Conservation (phyloP, 2,888 invertebrate genomes). For the Allolobophora icterica region DNA sequence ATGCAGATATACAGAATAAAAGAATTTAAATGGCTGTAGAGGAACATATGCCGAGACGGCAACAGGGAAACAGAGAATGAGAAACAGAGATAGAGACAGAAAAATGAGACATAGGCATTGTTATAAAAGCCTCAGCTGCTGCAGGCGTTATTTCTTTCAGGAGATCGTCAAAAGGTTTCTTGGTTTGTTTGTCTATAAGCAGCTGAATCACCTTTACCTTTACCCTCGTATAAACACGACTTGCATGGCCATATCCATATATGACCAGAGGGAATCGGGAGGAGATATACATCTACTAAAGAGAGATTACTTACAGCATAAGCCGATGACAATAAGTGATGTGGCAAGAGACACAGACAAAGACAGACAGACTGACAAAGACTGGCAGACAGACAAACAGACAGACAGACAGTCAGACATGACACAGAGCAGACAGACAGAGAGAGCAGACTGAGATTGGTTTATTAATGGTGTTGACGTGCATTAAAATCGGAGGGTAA, state of each 20-base stretch:
- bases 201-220: background rate
- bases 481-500: background rate
- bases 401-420: background rate
- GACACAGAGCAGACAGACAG: background rate
- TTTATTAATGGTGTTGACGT: background rate
- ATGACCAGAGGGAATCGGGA: background rate
- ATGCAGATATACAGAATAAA: no score
- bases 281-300: background rate
- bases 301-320: background rate
- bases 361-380: background rate
- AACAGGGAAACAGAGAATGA: no score
- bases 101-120: no score
- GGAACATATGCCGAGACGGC: no score
- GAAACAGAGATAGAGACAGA: background rate
- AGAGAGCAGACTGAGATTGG: background rate
- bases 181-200: no score
- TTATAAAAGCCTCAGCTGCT: no score
- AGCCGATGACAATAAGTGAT: no score
- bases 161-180: no score
- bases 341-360: background rate
- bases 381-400: background rate
- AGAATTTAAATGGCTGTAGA: no score
- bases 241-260: no score
- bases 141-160: no score
- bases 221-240: background rate